phyloP scores from a whole-genome alignment of 2,888 invertebrate genomes.

The Pyrgus malvae region DNA sequence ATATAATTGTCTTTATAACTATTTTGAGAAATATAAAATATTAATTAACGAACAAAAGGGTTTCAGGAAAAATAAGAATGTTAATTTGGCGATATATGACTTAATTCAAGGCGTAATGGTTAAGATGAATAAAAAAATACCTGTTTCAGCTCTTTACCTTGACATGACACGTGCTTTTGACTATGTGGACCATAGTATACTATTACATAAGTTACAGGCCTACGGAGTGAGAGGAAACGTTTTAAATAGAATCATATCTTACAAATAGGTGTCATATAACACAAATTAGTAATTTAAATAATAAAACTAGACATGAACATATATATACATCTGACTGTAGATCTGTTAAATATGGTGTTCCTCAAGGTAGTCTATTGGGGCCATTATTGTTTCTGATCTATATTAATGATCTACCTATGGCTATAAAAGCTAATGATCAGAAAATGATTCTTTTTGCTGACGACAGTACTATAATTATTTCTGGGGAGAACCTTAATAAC shows the following conservation, averaged over 20 bases:
- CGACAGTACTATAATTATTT: background rate
- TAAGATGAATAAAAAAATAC: background rate
- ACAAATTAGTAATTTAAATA: background rate
- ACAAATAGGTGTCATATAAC: background rate
- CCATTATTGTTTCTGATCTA: background rate
- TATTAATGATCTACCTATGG: background rate
- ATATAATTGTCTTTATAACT: background rate
- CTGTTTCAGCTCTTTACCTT: background rate
- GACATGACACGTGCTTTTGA: background rate
- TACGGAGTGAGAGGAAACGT: background rate
- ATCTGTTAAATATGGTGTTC: background rate
- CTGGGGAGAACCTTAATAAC: background rate
- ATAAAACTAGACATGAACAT: background rate
- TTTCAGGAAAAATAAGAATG: background rate
- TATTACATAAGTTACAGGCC: background rate
- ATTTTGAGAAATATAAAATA: background rate
- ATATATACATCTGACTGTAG: background rate
- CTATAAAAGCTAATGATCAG: background rate
- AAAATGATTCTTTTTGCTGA: background rate
- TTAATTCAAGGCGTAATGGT: background rate
- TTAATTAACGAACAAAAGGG: background rate
- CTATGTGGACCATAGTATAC: background rate
- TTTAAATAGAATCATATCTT: background rate
- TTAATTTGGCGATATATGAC: background rate
- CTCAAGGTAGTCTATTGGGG: background rate